These are phyloP conservation scores for Bettongia penicillata DNA, from an alignment of 2,113 vertebrate genomes.

Conservation along the genomic window DNA sequence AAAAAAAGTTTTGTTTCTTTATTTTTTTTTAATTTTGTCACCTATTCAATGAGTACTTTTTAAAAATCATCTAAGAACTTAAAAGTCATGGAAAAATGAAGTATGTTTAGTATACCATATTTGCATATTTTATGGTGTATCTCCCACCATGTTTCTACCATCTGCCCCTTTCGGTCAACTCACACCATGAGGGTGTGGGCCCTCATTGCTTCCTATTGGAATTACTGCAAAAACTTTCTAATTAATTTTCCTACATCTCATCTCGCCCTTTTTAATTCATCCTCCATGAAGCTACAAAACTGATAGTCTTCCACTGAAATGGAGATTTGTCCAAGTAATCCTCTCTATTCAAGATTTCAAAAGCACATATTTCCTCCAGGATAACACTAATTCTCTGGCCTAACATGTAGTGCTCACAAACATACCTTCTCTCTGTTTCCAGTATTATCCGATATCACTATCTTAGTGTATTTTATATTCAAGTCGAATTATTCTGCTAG, in stretches of 20 bases:
- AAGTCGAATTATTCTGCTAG: neutral
- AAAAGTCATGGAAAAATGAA: neutral
- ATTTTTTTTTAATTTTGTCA: neutral
- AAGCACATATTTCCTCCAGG: neutral
- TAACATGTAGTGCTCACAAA: no score
- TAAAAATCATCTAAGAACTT: neutral
- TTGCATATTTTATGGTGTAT: neutral
- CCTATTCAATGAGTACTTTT: neutral
- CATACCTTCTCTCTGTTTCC: neutral
- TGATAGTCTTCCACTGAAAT: neutral
- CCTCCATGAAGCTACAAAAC: neutral
- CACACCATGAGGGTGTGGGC: rapidly evolving
- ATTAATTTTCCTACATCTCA: neutral
- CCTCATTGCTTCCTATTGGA: neutral
- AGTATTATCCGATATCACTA: neutral
- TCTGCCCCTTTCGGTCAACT: neutral
- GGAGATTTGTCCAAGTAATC: neutral
- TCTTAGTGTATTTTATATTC: neutral
- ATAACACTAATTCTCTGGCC: no score
- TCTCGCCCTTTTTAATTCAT: neutral
- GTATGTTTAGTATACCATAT: neutral
- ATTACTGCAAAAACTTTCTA: neutral
- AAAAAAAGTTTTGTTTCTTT: neutral
- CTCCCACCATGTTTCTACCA: neutral
- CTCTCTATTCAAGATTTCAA: neutral